phyloP scores from a whole-genome alignment of 2,888 invertebrate genomes.

The Drosophila mettleri region DNA sequence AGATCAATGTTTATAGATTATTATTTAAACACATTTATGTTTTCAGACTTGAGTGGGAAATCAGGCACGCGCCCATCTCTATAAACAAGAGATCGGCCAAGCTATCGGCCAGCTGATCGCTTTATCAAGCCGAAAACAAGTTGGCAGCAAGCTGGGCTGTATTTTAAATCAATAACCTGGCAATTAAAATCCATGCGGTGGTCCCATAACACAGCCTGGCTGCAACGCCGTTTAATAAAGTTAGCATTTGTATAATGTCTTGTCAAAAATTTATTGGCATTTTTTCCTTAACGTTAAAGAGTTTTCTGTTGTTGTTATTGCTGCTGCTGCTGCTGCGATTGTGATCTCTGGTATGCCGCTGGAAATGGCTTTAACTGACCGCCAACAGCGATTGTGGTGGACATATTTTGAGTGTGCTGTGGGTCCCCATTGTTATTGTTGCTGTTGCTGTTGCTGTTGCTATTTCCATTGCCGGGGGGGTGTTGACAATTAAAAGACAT shows the following conservation, averaged over 20 bases:
- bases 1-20: background rate
- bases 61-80: constrained; percentile 14
- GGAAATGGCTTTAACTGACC: constrained; percentile 51
- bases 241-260: constrained; percentile 73
- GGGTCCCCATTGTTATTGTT: constrained; percentile 24
- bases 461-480: constrained; percentile 20
- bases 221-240: constrained; percentile 62
- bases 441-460: constrained; percentile 15
- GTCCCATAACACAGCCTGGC: constrained; percentile 38
- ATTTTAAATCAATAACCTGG: constrained; percentile 65
- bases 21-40: too few species aligned
- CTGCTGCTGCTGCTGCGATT: constrained; percentile 46
- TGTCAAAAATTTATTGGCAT: constrained; percentile 78
- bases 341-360: constrained; percentile 71
- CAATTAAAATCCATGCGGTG: constrained; percentile 75
- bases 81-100: constrained; percentile 6
- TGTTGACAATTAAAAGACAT: constrained; percentile 67
- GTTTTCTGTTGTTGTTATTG: constrained; percentile 24
- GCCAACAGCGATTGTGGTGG: constrained; percentile 46
- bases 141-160: constrained; percentile 36
- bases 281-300: constrained; percentile 48
- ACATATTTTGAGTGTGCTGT: constrained; percentile 30
- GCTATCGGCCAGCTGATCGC: constrained; percentile 49
- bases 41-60: background rate
- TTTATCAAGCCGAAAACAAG: constrained; percentile 57